Evolutionary conservation across 2,113 vertebrate species (phyloP), one percentile per base, ranked within the genome.

Genomic region (Petaurus breviceps): DNA sequence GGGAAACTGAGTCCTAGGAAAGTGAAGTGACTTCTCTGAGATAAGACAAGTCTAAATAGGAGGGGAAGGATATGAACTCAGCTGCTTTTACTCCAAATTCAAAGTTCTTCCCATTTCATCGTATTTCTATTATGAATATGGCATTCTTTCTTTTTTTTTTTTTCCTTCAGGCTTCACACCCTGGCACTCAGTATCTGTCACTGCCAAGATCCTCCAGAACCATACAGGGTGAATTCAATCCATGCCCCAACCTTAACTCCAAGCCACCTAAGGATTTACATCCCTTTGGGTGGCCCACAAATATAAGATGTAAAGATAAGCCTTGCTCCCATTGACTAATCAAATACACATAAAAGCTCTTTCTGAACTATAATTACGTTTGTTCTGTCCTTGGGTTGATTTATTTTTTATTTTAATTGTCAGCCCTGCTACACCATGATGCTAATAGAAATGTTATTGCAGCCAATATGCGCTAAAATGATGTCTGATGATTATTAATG

Each of bases 401-500:
- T 99, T 99, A 99, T 98, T 98, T 99, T 99, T 98, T 99, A 98
- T 99, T 99, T 99, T 98, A 99, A 99, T 99, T 98, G 98, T 99
- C 98, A 98, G 97, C 98, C 98, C 98, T 99, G 98, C 97, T 97
- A 96, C 97, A 98, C 98, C 98, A 98, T 98, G 99, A 99, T 99
- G 98, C 99, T 98, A 98, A 99, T 99, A 99, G 99, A 99, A 99
- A 99, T 99, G 98, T 99, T 99, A 99, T 98, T 98, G 98, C 99
- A 99, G 99, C 99, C 99, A 99, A 97, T 97, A 98, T 98, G 98
- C 98, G 97, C 98, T 99, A 98, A 98, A 98, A 98, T 98, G 99
- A 99, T 99, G 99, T 99, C 99, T 99, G 99, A 99, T 99, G 98
- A 99, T 99, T 99, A 99, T 99, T 99, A 99, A 99, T 99, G 99